phyloP scores from a whole-genome alignment of 2,797 vertebrate species.

The Cetoscarus ocellatus region DNA sequence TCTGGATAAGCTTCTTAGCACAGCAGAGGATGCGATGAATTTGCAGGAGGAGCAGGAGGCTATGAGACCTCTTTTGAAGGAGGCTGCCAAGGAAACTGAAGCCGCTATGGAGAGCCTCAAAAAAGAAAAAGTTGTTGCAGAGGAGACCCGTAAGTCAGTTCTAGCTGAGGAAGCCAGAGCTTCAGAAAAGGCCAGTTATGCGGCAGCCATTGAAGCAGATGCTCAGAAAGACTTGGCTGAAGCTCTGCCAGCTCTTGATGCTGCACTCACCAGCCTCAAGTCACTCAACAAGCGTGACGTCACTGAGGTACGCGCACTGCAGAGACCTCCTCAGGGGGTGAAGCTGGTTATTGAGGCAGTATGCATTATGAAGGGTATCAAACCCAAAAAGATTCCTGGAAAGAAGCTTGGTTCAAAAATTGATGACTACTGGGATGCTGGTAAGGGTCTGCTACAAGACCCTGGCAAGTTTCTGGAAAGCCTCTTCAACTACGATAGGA shows the following conservation, averaged over 20 bases:
- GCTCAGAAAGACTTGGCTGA: constrained; percentile 92
- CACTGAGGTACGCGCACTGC: constrained; percentile 92
- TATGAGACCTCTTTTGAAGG: constrained; percentile 90
- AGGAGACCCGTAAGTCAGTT: constrained; percentile 88
- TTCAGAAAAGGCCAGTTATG: constrained; percentile 86
- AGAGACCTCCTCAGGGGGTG: constrained; percentile 90
- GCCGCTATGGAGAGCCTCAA: constrained; percentile 91
- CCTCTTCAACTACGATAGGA: constrained; percentile 93
- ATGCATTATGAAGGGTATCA: constrained; percentile 93
- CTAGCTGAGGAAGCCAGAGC: constrained; percentile 92
- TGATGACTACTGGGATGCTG: constrained; percentile 95
- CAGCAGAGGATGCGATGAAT: constrained; percentile 90
- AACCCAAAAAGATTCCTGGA: constrained; percentile 90
- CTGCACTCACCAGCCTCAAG: constrained; percentile 91
- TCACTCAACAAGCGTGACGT: constrained; percentile 94
- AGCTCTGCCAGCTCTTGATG: constrained; percentile 90
- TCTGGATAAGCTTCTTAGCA: constrained; percentile 93
- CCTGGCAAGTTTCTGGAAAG: constrained; percentile 91
- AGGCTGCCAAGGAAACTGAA: constrained; percentile 89
- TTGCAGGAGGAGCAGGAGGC: constrained; percentile 93
- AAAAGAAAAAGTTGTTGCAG: constrained; percentile 88
- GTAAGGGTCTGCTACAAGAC: constrained; percentile 91
- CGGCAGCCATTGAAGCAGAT: constrained; percentile 89
- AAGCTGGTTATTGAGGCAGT: constrained; percentile 94
- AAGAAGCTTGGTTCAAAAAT: constrained; percentile 91